Evolutionary conservation across 2,113 vertebrate genomes (phyloP).

Genomic region (Petrocephalus zakoni): DNA sequence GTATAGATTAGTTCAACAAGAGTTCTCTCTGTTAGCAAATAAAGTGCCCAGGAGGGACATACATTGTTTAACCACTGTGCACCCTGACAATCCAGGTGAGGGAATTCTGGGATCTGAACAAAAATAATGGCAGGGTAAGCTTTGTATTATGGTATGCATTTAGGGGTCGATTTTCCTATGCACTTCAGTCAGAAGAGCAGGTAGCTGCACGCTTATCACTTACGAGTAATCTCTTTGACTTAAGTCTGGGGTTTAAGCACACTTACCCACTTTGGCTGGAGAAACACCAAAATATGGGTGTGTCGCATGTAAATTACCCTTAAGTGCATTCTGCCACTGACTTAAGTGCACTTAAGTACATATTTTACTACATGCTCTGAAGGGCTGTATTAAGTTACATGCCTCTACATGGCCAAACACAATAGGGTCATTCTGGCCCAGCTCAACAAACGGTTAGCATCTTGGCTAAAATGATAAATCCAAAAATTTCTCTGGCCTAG

Average conservation of each 20-base stretch:
- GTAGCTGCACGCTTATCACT: neutral
- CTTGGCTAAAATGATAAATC: no score
- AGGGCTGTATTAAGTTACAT: neutral
- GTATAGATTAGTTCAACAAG: neutral
- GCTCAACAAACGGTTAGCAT: no score
- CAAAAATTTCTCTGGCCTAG: no score
- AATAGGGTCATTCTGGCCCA: no score
- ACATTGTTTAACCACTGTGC: neutral
- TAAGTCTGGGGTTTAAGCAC: neutral
- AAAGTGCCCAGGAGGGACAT: neutral
- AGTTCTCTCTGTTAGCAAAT: neutral
- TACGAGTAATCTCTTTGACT: neutral
- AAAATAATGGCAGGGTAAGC: neutral
- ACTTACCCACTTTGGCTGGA: neutral
- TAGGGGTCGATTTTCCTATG: neutral
- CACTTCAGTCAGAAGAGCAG: neutral
- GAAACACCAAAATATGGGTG: neutral
- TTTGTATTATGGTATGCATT: neutral
- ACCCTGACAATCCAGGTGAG: neutral
- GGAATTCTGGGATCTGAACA: neutral
- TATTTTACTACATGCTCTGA: neutral
- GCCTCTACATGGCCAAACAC: neutral
- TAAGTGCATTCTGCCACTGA: neutral
- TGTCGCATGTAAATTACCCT: neutral
- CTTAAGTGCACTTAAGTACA: neutral